Conservation (phyloP, 1,140 invertebrate genomes). For the Popillia japonica region DNA sequence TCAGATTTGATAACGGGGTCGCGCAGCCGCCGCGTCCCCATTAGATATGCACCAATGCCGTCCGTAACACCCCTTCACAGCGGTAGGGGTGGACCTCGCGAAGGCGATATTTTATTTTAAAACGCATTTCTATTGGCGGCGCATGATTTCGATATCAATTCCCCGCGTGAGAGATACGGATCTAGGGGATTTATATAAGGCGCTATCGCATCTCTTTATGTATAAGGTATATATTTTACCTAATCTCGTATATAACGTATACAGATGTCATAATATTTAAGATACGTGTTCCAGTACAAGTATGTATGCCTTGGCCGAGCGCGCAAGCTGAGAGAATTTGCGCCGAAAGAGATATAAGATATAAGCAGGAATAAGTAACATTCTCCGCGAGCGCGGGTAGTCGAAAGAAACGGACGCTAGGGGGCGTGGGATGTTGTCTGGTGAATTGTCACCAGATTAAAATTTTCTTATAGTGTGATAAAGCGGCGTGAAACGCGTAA, state of each 20-base stretch:
- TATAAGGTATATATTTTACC: neutral
- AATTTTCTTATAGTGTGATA: neutral
- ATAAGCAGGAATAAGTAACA: neutral
- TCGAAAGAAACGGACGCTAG: slow-evolving; percentile 16
- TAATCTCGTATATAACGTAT: neutral
- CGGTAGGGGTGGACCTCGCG: slow-evolving; percentile 40
- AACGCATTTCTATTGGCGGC: slow-evolving; percentile 47
- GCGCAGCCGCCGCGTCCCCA: slow-evolving; percentile 46
- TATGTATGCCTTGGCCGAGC: neutral
- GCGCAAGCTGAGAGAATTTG: neutral
- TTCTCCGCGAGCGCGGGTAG: neutral
- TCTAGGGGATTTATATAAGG: slow-evolving; percentile 19
- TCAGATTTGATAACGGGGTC: slow-evolving; percentile 45
- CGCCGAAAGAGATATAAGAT: neutral
- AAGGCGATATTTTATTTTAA: slow-evolving; percentile 46
- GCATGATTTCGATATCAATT: slow-evolving; percentile 44
- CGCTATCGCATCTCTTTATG: neutral
- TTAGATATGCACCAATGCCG: slow-evolving; percentile 50
- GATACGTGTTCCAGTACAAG: neutral
- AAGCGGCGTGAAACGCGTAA: neutral
- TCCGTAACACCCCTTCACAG: slow-evolving; percentile 41
- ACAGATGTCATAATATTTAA: neutral
- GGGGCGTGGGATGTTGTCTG: slow-evolving; percentile 7
- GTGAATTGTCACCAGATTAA: neutral
- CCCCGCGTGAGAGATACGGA: slow-evolving; percentile 27